These are phyloP conservation scores for Pseudochirops corinnae DNA, from an alignment of 2,797 vertebrate genomes.

Conservation along the genomic window DNA sequence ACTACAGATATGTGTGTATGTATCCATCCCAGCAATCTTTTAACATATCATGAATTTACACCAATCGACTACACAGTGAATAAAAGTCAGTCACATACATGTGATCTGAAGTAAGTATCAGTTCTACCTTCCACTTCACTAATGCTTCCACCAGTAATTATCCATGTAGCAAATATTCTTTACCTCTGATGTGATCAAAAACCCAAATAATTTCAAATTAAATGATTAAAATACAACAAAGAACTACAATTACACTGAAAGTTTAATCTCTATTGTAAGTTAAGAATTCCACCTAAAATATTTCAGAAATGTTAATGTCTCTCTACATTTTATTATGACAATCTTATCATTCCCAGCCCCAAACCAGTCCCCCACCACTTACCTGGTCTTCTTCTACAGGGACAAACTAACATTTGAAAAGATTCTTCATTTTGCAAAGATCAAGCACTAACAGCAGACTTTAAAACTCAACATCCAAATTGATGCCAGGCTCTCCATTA, in stretches of 20 bases:
- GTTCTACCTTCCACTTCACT: conserved; percentile 11
- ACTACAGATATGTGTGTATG: background rate
- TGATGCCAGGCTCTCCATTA: background rate
- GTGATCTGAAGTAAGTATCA: conserved; percentile 26
- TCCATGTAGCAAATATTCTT: background rate
- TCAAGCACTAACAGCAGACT: background rate
- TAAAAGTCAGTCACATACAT: background rate
- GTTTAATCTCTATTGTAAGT: background rate
- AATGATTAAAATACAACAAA: background rate
- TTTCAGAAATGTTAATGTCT: conserved; percentile 15
- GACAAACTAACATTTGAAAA: background rate
- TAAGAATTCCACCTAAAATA: conserved; percentile 4
- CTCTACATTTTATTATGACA: background rate
- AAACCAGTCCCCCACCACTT: conserved; percentile 1
- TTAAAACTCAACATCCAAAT: conserved; percentile 42
- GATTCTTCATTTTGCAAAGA: conserved; percentile 37
- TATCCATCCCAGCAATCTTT: background rate
- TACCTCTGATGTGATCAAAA: conserved; percentile 11
- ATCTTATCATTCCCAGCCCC: conserved; percentile 25
- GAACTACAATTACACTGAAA: conserved; percentile 20
- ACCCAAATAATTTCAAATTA: conserved; percentile 13
- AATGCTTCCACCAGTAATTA: background rate
- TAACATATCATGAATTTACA: background rate
- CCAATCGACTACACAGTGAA: background rate
- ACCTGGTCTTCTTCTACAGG: conserved; percentile 11